Evolutionary conservation across 2,113 vertebrate genomes (phyloP), one percentile per base, ranked within the genome.

Genomic region (Sphyrna mokarran): DNA sequence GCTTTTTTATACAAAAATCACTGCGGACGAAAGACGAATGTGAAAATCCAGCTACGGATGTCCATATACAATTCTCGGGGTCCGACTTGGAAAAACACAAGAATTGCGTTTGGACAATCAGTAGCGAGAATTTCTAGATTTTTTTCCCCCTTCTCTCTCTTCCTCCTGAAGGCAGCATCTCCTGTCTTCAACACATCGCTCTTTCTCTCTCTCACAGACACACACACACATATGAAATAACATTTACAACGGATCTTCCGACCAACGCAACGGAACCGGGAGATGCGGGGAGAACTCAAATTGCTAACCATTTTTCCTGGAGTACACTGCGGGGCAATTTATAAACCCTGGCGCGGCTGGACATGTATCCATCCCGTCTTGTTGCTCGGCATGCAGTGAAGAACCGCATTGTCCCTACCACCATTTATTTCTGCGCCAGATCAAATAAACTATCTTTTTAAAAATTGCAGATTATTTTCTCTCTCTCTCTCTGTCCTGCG

Each of bases 61-160:
- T 99, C 99, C 99, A 99, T 98, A 98, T 99, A 99, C 99, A 99
- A 99, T 99, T 99, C 99, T 99, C 99, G 99, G 98, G 98, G 98
- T 98, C 97, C 96, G 97, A 97, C 97, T 97, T 97, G 97, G 98
- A 98, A 98, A 98, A 97, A 98, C 98, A 98, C 99, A 99, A 99
- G 99, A 99, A 99, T 99, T 99, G 99, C 99, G 99, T 99, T 99
- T 99, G 99, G 99, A 99, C 99, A 99, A 99, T 99, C 99, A 99
- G 97, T 96, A 98, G 98, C 98, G 97, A 97, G 97, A 98, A 98
- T 98, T 98, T 98, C 98, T 96, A 96, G 66, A 14, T 76, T 33
- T 94, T 68, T 94, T 69, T 1, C 1, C 66, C 66, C 66, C 16
- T 16, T 66, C 63, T 18, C 66, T 69, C 68, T 40, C 23, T 48